Evolutionary conservation across 2,797 vertebrate genomes (phyloP).

Genomic region (Darevskia nairensis): DNA sequence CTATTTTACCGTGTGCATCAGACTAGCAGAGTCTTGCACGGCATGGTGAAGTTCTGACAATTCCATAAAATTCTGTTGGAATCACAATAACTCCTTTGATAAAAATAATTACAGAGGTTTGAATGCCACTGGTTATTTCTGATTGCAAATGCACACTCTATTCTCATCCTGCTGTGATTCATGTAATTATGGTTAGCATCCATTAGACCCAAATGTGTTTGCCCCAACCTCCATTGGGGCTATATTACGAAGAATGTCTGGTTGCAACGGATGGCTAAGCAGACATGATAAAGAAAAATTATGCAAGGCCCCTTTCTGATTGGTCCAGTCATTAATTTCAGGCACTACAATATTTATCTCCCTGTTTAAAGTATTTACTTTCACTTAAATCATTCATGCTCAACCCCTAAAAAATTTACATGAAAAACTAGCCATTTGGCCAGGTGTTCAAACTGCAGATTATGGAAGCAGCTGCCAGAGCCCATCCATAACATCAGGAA

Average conservation of each 20-base stretch:
- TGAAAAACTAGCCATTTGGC: slow-evolving; percentile 2
- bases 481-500: slow-evolving; percentile 14
- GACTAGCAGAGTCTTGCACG: neutral
- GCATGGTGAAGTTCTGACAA: neutral
- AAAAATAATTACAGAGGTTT: neutral
- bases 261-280: neutral
- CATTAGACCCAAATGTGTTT: neutral
- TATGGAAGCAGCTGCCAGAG: slow-evolving; percentile 39
- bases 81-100: neutral
- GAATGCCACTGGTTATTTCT: neutral
- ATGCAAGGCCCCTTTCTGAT: neutral
- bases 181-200: neutral
- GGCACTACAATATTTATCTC: neutral
- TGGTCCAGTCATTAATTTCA: slow-evolving; percentile 2
- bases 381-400: neutral
- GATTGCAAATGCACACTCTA: slow-evolving; percentile 17
- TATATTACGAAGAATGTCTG: neutral
- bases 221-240: neutral
- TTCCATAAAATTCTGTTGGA: neutral
- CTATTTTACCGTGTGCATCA: neutral
- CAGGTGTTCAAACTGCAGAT: slow-evolving; percentile 17
- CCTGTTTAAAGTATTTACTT: neutral
- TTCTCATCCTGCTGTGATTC: neutral
- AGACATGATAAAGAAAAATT: neutral
- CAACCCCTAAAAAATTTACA: neutral